A percentile compares a stretch with the other conserved stretches of the same genome.
These are phyloP conservation scores for Calameuta idolon DNA, from an alignment of 2,888 invertebrate species.

Conservation along the genomic window DNA sequence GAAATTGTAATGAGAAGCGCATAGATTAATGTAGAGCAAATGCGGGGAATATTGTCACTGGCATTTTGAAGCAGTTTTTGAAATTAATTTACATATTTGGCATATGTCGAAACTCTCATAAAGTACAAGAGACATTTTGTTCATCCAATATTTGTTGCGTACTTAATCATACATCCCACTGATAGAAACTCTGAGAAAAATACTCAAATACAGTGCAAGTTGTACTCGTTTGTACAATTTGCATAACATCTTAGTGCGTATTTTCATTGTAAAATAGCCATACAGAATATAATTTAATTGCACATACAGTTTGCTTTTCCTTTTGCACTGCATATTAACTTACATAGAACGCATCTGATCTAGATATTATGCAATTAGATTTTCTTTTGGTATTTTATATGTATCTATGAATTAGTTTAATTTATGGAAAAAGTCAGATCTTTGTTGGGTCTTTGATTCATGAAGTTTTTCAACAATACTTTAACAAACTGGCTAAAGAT, in stretches of 20 bases:
- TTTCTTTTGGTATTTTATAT: background rate
- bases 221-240: background rate
- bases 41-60: background rate
- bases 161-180: background rate
- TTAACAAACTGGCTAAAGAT: background rate
- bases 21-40: background rate
- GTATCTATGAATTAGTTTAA: background rate
- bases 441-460: background rate
- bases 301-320: background rate
- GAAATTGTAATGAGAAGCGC: background rate
- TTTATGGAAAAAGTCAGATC: background rate
- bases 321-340: background rate
- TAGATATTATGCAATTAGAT: background rate
- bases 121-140: background rate
- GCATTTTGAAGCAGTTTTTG: background rate
- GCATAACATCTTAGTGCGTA: background rate
- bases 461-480: background rate
- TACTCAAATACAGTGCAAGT: background rate
- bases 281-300: background rate
- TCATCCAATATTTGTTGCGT: background rate
- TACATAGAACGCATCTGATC: slow-evolving; percentile 11
- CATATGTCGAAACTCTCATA: background rate
- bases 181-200: background rate
- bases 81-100: background rate
- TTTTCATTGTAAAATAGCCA: background rate